A percentile compares a stretch with the other conserved stretches of the same genome.
Evolutionary conservation across 1,140 invertebrate species (phyloP).

Genomic region (Eurosta solidaginis): DNA sequence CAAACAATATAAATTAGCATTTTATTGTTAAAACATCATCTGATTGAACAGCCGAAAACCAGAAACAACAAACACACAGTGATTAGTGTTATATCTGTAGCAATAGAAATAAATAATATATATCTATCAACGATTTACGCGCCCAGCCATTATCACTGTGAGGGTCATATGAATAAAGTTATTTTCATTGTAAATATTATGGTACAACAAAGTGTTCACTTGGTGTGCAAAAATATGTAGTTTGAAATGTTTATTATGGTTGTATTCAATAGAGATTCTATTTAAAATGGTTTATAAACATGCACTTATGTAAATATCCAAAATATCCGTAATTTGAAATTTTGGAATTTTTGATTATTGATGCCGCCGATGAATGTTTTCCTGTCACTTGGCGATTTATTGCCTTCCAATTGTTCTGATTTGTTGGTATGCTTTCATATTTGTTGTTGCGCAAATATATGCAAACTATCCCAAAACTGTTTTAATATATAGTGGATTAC

Average conservation of each 20-base stretch:
- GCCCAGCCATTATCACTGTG: neutral
- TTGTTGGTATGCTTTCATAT: neutral
- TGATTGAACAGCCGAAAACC: neutral
- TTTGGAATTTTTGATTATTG: neutral
- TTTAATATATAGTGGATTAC: conserved; percentile 13
- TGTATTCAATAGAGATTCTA: too few relatives aligned
- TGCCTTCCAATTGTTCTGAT: neutral
- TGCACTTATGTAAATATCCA: neutral
- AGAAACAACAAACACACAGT: neutral
- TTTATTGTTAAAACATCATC: neutral
- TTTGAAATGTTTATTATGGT: neutral
- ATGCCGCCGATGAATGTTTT: neutral
- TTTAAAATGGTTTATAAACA: neutral
- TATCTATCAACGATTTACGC: neutral
- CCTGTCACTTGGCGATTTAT: neutral
- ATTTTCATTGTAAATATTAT: conserved; percentile 10
- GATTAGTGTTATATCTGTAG: too few relatives aligned
- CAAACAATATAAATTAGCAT: conserved; percentile 20
- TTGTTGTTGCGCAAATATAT: neutral
- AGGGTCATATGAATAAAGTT: conserved; percentile 10
- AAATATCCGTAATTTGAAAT: neutral
- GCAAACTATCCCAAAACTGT: conserved; percentile 16
- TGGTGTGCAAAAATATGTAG: neutral
- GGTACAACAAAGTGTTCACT: neutral
- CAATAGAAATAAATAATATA: neutral